Evolutionary conservation across 2,113 vertebrate species (phyloP).

Genomic region (Redunca redunca): DNA sequence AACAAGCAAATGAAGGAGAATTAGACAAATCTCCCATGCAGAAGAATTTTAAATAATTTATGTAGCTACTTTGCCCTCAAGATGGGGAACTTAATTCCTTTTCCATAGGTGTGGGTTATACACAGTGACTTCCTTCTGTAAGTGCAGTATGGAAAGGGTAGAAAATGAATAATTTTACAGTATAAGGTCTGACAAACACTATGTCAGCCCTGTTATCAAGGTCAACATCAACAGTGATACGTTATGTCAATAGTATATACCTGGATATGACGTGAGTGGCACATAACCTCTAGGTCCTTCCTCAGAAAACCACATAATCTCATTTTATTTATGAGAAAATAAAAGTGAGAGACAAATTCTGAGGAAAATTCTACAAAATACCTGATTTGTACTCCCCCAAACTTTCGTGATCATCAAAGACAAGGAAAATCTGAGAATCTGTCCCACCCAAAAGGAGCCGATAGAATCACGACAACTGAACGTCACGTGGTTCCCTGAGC

Average conservation of each 20-base stretch:
- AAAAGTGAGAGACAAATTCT: neutral
- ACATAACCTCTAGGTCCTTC: neutral
- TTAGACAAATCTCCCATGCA: neutral
- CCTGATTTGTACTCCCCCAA: neutral
- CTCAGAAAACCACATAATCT: neutral
- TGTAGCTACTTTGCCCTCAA: neutral
- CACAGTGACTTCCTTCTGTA: neutral
- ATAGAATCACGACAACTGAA: neutral
- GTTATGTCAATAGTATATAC: accelerated
- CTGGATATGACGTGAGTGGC: too few relatives aligned
- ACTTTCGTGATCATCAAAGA: neutral
- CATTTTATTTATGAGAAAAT: neutral
- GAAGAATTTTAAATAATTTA: neutral
- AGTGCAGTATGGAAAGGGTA: neutral
- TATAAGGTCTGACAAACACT: too few relatives aligned
- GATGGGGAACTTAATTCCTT: accelerated
- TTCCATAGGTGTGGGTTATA: neutral
- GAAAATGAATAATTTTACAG: neutral
- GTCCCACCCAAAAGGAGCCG: neutral
- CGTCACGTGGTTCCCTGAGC: neutral
- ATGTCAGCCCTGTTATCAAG: neutral
- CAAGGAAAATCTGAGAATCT: neutral
- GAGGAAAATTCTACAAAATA: neutral
- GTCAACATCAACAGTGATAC: neutral
- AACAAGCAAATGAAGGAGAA: neutral